Percentiles rank a stretch among this genome's conserved stretches.
Evolutionary conservation across 2,888 invertebrate species (phyloP).

Genomic region (Loripinus fragilis): DNA sequence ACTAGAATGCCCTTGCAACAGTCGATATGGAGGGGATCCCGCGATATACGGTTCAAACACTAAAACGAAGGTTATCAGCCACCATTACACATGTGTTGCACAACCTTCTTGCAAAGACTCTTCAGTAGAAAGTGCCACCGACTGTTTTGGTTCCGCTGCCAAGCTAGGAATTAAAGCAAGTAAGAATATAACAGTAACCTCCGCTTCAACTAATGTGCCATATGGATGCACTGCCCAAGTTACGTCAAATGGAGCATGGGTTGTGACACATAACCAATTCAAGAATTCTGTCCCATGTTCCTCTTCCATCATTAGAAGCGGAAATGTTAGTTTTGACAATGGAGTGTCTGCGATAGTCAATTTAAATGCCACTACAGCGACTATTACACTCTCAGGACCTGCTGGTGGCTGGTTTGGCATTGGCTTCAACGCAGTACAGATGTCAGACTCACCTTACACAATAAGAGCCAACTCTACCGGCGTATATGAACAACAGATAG

Average conservation of each 20-base stretch:
- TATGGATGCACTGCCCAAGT: slow-evolving; percentile 40
- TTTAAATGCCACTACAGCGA: slow-evolving; percentile 28
- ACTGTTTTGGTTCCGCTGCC: slow-evolving; percentile 43
- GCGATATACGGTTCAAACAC: slow-evolving; percentile 45
- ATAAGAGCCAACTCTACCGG: slow-evolving; percentile 49
- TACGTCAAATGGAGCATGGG: slow-evolving; percentile 20
- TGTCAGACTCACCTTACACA: slow-evolving; percentile 49
- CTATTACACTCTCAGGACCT: slow-evolving; percentile 45
- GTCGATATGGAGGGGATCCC: slow-evolving; percentile 52
- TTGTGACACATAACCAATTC: slow-evolving; percentile 33
- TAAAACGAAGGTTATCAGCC: slow-evolving; percentile 39
- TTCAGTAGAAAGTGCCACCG: slow-evolving; percentile 5
- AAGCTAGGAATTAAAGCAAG: slow-evolving; percentile 28
- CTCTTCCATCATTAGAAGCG: slow-evolving; percentile 23
- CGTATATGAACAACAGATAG: slow-evolving; percentile 51
- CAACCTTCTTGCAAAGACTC: slow-evolving; percentile 31
- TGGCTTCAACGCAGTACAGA: slow-evolving; percentile 49
- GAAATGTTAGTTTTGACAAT: slow-evolving; percentile 29
- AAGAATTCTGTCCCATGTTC: slow-evolving; percentile 43
- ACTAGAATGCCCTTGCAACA: slow-evolving; percentile 56
- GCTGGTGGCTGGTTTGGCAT: slow-evolving; percentile 48
- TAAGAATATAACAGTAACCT: slow-evolving; percentile 39
- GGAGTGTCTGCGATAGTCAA: slow-evolving; percentile 25
- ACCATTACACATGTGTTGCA: slow-evolving; percentile 40
- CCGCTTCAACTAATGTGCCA: slow-evolving; percentile 32